Evolutionary conservation across 2,113 vertebrate genomes (phyloP), one percentile per base, ranked within the genome.

Genomic region (Pangasianodon hypophthalmus): DNA sequence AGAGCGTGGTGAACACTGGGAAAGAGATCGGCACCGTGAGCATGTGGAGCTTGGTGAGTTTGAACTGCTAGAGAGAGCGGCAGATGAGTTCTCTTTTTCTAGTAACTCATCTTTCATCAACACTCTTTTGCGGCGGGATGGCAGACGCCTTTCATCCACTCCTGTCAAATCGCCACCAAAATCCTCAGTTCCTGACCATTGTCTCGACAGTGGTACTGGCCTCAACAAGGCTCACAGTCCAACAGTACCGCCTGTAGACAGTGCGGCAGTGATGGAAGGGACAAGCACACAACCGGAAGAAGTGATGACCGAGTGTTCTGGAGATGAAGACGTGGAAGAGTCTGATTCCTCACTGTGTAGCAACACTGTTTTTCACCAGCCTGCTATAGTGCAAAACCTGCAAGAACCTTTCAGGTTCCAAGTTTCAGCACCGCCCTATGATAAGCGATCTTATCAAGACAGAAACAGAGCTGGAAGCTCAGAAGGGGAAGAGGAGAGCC

Each of bases 31-130:
- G 87, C 96, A 97, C 90, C 94, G 95, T 84, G 98, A 99, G 91
- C 96, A 93, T 89, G 92, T 96, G 82, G 98, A 99, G 95, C 95
- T 99, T 93, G 97, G 98, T 93, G 98, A 99, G 92, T 99, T 99
- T 96, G 97, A 99, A 92, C 96, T 99, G 92, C 95, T 99, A 90
- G 98, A 99, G 92, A 96, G 97, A 93, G 98, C 97, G 46, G 98
- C 98, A 14, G 97, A 98, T 92, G 98, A 99, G 94, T 95, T 98
- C 50, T 99, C 98, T 86, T 98, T 99, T 95, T 98, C 98, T 11
- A 99, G 98, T 86, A 99, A 97, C 96, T 99, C 98, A 19, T 99
- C 98, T 0, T 98, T 99, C 93, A 96, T 99, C 88, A 88, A 46
- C 29, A 90, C 84, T 4, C 92, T 92, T 7, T 88, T 92, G 69